Percentiles rank a stretch among this genome's conserved stretches.
phyloP scores from a whole-genome alignment of 2,797 vertebrate species.

The Aselliscus stoliczkanus region DNA sequence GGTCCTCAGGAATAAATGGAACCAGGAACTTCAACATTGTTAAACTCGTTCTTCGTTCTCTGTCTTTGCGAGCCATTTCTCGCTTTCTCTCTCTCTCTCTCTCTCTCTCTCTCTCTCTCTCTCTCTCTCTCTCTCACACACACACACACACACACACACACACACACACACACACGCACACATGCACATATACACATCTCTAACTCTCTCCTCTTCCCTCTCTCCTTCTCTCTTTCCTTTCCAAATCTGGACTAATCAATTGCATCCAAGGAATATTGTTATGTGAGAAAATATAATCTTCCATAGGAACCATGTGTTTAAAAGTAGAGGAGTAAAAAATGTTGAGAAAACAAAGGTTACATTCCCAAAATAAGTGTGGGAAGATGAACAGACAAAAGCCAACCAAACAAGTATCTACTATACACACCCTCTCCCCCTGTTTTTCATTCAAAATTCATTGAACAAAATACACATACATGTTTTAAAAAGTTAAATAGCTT shows the following conservation, averaged over 20 bases:
- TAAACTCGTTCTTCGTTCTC: background rate
- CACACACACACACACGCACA: background rate
- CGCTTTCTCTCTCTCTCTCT: background rate
- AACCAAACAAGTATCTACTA: fast-evolving
- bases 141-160: background rate
- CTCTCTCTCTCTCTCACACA: no score
- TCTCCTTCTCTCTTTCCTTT: background rate
- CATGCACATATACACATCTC: background rate
- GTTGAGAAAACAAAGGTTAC: background rate
- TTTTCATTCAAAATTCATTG: background rate
- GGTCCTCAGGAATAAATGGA: background rate
- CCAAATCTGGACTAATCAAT: background rate
- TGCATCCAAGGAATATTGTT: background rate
- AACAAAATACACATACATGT: background rate
- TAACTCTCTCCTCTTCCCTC: background rate
- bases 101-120: background rate
- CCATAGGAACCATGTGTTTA: background rate
- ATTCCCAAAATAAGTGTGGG: background rate
- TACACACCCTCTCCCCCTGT: fast-evolving
- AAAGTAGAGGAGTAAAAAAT: background rate
- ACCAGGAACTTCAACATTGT: background rate
- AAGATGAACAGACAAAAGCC: background rate
- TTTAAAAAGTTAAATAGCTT: background rate
- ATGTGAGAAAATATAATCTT: background rate
- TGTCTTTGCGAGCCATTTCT: background rate